phyloP scores from a whole-genome alignment of 2,888 invertebrate species.

The Ormyrus pomaceus region DNA sequence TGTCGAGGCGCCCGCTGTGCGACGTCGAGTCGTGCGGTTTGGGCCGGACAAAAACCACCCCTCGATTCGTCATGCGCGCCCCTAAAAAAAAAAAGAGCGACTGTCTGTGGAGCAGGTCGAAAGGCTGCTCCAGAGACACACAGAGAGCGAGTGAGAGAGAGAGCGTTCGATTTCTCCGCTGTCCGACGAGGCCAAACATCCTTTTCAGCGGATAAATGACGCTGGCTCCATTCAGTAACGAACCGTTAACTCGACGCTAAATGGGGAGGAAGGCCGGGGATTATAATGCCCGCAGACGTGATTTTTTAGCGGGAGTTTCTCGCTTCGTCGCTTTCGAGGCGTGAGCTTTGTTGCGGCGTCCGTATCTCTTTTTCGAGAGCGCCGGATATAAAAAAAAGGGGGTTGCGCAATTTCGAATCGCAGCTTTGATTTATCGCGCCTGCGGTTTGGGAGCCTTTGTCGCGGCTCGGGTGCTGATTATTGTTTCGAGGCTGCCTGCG shows the following conservation, averaged over 20 bases:
- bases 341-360: slow-evolving; percentile 8
- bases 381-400: too few species aligned
- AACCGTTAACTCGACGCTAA: slow-evolving; percentile 74
- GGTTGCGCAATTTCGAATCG: neutral
- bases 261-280: slow-evolving; percentile 62
- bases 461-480: neutral
- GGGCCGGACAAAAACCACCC: slow-evolving; percentile 69
- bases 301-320: slow-evolving; percentile 25
- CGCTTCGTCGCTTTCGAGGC: slow-evolving; percentile 22
- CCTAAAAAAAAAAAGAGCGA: neutral
- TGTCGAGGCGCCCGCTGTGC: slow-evolving; percentile 66
- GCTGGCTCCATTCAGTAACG: slow-evolving; percentile 67
- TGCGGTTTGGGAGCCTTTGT: neutral
- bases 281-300: neutral
- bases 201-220: slow-evolving; percentile 66
- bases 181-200: slow-evolving; percentile 67
- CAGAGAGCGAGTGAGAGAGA: neutral
- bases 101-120: neutral
- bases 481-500: too few species aligned
- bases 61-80: slow-evolving; percentile 68
- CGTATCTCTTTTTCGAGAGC: too few species aligned
- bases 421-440: neutral
- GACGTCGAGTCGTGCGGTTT: slow-evolving; percentile 69
- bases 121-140: too few species aligned
- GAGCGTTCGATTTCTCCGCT: neutral